Evolutionary conservation across 2,888 invertebrate species (phyloP).

Genomic region (Schizotus pectinicornis): DNA sequence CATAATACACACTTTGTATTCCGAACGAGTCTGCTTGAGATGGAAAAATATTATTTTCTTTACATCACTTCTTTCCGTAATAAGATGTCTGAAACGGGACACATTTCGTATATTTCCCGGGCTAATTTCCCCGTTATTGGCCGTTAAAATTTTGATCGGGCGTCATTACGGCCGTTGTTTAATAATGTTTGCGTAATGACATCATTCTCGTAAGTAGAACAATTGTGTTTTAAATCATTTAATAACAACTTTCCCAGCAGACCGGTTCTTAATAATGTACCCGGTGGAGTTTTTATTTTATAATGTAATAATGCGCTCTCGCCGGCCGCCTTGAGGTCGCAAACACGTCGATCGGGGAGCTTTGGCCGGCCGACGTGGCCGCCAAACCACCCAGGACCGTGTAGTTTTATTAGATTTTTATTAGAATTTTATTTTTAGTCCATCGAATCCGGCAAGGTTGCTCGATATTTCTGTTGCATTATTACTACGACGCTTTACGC

Average conservation of each 20-base stretch:
- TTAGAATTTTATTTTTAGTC: conserved; percentile 35
- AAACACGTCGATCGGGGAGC: conserved; percentile 28
- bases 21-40: conserved; percentile 53
- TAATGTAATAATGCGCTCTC: conserved; percentile 43
- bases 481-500: conserved; percentile 14
- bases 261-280: conserved; percentile 52
- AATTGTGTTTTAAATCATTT: conserved; percentile 54
- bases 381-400: conserved; percentile 6
- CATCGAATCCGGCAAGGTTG: conserved; percentile 25
- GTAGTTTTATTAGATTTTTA: conserved; percentile 35
- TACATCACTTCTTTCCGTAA: conserved; percentile 54
- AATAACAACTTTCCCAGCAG: conserved; percentile 53
- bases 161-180: conserved; percentile 36
- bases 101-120: conserved; percentile 30
- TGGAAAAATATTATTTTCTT: conserved; percentile 57
- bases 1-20: conserved; percentile 57
- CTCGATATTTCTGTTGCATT: conserved; percentile 35
- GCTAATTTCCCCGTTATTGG: conserved; percentile 30
- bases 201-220: conserved; percentile 54
- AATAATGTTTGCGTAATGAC: conserved; percentile 49
- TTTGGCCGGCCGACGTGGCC: conserved; percentile 13
- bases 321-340: conserved; percentile 22
- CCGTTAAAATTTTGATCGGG: conserved; percentile 29
- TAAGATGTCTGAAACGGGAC: conserved; percentile 49
- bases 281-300: conserved; percentile 40